Conservation (phyloP, 2,113 vertebrate genomes). For the Anoplopoma fimbria region DNA sequence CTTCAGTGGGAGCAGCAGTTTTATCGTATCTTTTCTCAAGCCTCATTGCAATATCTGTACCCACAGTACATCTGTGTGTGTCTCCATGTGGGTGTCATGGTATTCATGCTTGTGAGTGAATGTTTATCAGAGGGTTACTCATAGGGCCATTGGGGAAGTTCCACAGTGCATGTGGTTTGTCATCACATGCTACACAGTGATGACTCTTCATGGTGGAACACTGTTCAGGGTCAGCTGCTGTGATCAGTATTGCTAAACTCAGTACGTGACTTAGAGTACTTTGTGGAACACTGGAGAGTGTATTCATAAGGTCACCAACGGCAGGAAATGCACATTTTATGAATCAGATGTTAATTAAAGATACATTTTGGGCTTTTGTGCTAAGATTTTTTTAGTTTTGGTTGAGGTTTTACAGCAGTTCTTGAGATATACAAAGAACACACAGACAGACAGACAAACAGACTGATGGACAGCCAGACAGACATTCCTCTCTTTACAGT, state of each 20-base stretch:
- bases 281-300: too few species aligned
- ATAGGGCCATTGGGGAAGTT: slow-evolving; percentile 56
- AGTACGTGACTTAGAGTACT: background rate
- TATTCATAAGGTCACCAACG: too few species aligned
- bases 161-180: slow-evolving; percentile 36
- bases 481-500: too few species aligned
- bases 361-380: too few species aligned
- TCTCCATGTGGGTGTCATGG: slow-evolving; percentile 6
- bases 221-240: background rate
- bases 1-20: background rate
- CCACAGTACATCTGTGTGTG: background rate
- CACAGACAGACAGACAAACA: too few species aligned
- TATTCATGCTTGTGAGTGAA: slow-evolving; percentile 15
- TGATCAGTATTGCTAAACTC: slow-evolving; percentile 6
- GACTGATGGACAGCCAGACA: too few species aligned
- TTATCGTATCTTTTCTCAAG: slow-evolving; percentile 29
- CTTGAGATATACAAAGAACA: too few species aligned
- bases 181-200: slow-evolving; percentile 17
- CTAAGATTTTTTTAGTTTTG: too few species aligned
- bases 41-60: slow-evolving; percentile 21
- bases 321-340: too few species aligned
- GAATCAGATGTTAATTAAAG: too few species aligned
- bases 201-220: slow-evolving; percentile 23
- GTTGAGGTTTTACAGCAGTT: too few species aligned
- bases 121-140: slow-evolving; percentile 39